Percentiles rank a stretch among this genome's conserved stretches.
Conservation (phyloP, 2,797 vertebrate genomes). For the Spatula versicolor region DNA sequence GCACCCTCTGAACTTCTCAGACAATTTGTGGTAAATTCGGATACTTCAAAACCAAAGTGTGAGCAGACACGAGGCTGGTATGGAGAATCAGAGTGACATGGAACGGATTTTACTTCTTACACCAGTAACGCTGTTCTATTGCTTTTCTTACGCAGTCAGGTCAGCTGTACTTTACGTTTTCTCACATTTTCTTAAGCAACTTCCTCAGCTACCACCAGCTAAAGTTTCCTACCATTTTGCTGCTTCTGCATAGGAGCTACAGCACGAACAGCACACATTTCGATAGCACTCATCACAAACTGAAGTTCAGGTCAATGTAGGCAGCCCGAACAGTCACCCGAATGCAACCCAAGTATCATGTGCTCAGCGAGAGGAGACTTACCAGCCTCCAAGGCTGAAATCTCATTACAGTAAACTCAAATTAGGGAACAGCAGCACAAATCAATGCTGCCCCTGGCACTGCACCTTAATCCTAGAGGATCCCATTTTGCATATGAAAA, state of each 20-base stretch:
- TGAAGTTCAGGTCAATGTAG: background rate
- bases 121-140: background rate
- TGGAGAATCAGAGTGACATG: background rate
- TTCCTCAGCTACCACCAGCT: slow-evolving; percentile 8
- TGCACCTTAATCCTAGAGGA: background rate
- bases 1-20: background rate
- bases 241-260: background rate
- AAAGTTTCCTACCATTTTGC: background rate
- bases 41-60: background rate
- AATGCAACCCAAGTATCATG: accelerated
- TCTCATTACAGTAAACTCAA: background rate
- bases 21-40: background rate
- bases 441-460: background rate
- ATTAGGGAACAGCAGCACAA: background rate
- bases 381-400: background rate
- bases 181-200: slow-evolving; percentile 19
- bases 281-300: background rate
- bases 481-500: background rate
- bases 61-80: background rate
- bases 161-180: background rate
- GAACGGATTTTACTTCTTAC: background rate
- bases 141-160: background rate
- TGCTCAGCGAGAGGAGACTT: background rate
- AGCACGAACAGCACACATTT: background rate
- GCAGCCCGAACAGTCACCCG: background rate